phyloP scores from a whole-genome alignment of 1,140 invertebrate genomes.

The Phenacoccus solenopsis region DNA sequence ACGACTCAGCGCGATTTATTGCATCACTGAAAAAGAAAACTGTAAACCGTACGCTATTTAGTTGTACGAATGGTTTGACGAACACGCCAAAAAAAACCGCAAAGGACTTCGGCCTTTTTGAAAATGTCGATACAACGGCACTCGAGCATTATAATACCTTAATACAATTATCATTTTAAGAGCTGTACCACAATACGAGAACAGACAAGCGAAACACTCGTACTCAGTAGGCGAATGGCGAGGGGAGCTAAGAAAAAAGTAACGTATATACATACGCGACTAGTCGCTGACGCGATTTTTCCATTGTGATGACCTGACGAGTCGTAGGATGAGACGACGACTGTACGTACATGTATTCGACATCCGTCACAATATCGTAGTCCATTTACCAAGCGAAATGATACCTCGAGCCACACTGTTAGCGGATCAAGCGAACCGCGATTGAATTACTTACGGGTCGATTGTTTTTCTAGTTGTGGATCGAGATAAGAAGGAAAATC shows the following conservation, averaged over 20 bases:
- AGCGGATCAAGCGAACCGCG: neutral
- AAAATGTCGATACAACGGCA: too few relatives aligned
- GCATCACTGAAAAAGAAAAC: too few relatives aligned
- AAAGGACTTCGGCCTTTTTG: too few relatives aligned
- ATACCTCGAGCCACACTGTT: neutral
- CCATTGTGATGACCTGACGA: neutral
- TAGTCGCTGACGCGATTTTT: too few relatives aligned
- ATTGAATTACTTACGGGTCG: slow-evolving; percentile 11
- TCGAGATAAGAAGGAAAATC: slow-evolving; percentile 10
- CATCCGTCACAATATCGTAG: neutral
- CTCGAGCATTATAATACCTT: neutral
- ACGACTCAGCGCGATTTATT: too few relatives aligned
- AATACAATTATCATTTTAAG: neutral
- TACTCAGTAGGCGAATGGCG: too few relatives aligned
- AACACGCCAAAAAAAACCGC: too few relatives aligned
- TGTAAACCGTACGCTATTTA: too few relatives aligned
- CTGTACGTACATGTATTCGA: neutral
- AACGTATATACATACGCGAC: too few relatives aligned
- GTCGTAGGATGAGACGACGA: neutral
- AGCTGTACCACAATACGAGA: neutral
- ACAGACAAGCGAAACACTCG: neutral
- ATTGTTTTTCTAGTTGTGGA: neutral
- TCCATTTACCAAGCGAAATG: neutral
- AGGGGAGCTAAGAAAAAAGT: too few relatives aligned
- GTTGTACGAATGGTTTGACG: too few relatives aligned